phyloP scores from a whole-genome alignment of 1,140 invertebrate species.

The Coptotermes formosanus region DNA sequence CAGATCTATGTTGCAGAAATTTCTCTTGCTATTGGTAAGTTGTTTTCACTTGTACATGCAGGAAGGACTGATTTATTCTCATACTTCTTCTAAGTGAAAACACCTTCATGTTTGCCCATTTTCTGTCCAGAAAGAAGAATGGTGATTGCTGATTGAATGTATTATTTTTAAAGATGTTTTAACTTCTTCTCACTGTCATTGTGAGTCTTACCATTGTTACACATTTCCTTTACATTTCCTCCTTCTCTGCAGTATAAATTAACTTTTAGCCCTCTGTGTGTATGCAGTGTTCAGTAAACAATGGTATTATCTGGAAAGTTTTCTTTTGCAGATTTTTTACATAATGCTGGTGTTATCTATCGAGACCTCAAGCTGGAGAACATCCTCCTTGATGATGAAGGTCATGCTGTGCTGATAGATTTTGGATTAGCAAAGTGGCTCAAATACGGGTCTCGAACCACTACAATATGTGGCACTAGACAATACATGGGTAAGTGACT shows the following conservation, averaged over 20 bases:
- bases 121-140: no score
- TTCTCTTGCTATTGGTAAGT: slow-evolving; percentile 76
- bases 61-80: no score
- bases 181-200: no score
- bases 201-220: no score
- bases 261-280: no score
- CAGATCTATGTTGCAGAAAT: slow-evolving; percentile 82
- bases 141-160: no score
- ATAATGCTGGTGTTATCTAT: slow-evolving; percentile 87
- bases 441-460: slow-evolving; percentile 67
- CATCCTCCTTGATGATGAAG: slow-evolving; percentile 75
- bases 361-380: slow-evolving; percentile 91
- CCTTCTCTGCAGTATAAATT: no score
- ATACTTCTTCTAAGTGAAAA: no score
- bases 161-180: no score
- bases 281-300: not conserved
- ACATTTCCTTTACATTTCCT: no score
- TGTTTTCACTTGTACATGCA: not conserved
- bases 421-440: slow-evolving; percentile 95
- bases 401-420: slow-evolving; percentile 81
- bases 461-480: slow-evolving; percentile 86
- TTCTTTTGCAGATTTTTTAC: slow-evolving; percentile 77
- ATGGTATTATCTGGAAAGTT: not conserved
- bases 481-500: slow-evolving; percentile 80
- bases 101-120: no score